phyloP scores from a whole-genome alignment of 2,113 vertebrate genomes.

The Apistogramma diplotaenia region DNA sequence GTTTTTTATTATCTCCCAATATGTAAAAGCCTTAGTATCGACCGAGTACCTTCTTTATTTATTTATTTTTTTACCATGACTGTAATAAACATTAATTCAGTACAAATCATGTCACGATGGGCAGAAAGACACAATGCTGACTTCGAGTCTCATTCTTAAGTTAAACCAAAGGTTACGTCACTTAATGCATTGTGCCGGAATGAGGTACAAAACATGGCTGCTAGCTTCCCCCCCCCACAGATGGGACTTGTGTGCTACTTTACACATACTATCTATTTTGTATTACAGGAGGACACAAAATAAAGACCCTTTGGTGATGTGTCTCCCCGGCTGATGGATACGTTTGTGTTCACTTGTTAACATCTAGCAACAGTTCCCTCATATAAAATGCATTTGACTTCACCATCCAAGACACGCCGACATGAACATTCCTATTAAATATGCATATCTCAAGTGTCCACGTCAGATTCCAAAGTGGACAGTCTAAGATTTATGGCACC shows the following conservation, averaged over 20 bases:
- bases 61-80: no score
- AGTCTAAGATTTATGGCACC: slow-evolving; percentile 82
- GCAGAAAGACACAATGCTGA: slow-evolving; percentile 11
- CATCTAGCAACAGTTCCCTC: slow-evolving; percentile 34
- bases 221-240: slow-evolving; percentile 41
- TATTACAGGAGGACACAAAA: slow-evolving; percentile 25
- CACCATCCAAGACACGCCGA: slow-evolving; percentile 45
- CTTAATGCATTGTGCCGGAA: slow-evolving; percentile 66
- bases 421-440: slow-evolving; percentile 61
- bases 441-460: slow-evolving; percentile 71
- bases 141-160: slow-evolving; percentile 15
- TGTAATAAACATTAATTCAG: background rate
- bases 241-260: slow-evolving; percentile 43
- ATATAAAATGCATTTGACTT: slow-evolving; percentile 38
- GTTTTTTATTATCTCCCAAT: background rate
- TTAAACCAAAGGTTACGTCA: slow-evolving; percentile 43
- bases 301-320: background rate
- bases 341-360: slow-evolving; percentile 42
- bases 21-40: background rate
- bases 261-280: slow-evolving; percentile 40
- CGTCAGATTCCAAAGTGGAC: slow-evolving; percentile 80
- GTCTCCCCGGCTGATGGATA: slow-evolving; percentile 10
- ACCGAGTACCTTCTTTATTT: background rate
- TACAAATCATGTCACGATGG: background rate
- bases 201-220: slow-evolving; percentile 65